phyloP scores from a whole-genome alignment of 1,140 invertebrate genomes.

The Habropoda laboriosa region DNA sequence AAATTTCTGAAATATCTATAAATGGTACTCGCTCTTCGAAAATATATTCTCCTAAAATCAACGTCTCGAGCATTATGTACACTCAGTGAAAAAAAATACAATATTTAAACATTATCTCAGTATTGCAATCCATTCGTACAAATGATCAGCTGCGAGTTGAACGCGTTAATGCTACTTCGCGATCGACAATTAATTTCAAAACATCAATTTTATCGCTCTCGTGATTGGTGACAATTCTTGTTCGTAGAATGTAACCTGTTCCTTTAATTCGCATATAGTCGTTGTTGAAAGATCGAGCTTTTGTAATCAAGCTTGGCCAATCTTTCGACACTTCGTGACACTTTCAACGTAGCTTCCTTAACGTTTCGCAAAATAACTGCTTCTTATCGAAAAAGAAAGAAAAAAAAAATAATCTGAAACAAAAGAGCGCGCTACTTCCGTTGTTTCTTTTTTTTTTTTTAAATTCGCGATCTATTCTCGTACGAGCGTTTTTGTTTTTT shows the following conservation, averaged over 20 bases:
- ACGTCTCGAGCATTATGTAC: no score
- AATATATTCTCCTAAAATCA: no score
- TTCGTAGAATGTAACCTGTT: background rate
- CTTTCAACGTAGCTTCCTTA: conserved; percentile 3
- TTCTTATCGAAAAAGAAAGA: background rate
- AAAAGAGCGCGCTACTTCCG: background rate
- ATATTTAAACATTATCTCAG: no score
- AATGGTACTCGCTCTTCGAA: no score
- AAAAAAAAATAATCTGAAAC: background rate
- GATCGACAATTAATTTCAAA: background rate
- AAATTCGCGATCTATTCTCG: background rate
- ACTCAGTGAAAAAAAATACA: no score
- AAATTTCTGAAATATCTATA: no score
- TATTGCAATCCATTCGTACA: no score
- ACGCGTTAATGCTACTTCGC: background rate
- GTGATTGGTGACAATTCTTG: background rate
- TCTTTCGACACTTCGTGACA: background rate
- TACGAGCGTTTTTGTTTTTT: background rate
- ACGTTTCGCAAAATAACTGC: conserved; percentile 31
- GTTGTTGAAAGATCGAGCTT: background rate
- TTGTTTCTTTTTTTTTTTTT: background rate
- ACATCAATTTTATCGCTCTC: background rate
- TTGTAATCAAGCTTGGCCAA: background rate
- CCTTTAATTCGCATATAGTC: background rate
- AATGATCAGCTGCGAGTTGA: background rate